phyloP scores from a whole-genome alignment of 1,140 invertebrate species.

The Pogonomyrmex barbatus region DNA sequence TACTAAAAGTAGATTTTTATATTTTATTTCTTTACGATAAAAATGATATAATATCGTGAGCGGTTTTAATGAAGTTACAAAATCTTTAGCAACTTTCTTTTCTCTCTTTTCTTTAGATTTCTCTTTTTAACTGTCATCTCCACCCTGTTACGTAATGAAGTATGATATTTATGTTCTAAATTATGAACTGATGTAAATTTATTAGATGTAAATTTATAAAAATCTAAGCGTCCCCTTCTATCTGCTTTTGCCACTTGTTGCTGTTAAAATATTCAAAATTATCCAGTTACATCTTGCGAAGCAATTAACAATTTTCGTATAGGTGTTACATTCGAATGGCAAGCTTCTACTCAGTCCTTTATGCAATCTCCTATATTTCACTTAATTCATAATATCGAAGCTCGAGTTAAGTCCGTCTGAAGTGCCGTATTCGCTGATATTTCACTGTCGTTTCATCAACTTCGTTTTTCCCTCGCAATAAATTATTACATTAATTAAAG shows the following conservation, averaged over 20 bases:
- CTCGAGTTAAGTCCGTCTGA: background rate
- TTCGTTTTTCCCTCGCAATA: slow-evolving; percentile 39
- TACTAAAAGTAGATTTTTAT: slow-evolving; percentile 14
- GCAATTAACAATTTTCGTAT: slow-evolving; percentile 40
- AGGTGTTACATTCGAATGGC: background rate
- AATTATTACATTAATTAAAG: slow-evolving; percentile 68
- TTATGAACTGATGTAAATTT: slow-evolving; percentile 16
- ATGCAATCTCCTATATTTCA: background rate
- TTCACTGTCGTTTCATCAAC: slow-evolving; percentile 30
- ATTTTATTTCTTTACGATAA: slow-evolving; percentile 38
- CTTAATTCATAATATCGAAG: slow-evolving; percentile 23
- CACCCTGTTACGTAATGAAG: background rate
- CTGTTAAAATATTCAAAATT: slow-evolving; percentile 13
- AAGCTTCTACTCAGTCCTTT: background rate
- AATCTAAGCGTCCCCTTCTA: background rate
- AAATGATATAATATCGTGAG: background rate
- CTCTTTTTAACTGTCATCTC: background rate
- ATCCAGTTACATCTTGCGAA: background rate
- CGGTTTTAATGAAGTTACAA: slow-evolving; percentile 29
- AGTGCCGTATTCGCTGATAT: background rate
- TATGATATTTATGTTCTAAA: background rate
- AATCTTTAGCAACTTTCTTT: slow-evolving; percentile 4
- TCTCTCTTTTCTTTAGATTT: background rate
- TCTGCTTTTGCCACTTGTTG: slow-evolving; percentile 32
- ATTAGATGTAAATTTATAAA: slow-evolving; percentile 12